Evolutionary conservation across 1,140 invertebrate genomes (phyloP), one percentile per base, ranked within the genome.

Genomic region (Polyergus mexicanus): DNA sequence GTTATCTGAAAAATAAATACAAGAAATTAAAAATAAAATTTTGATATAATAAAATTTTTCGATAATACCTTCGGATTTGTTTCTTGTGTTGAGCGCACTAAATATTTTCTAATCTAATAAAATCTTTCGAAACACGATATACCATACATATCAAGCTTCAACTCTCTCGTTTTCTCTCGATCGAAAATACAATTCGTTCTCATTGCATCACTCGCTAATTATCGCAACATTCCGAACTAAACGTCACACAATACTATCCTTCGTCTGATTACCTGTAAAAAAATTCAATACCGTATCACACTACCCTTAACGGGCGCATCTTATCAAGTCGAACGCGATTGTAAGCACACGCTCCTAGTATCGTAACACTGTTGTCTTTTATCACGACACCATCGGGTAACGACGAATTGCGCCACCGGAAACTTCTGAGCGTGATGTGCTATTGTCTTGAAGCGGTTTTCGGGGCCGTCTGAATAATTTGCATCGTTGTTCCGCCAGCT

Each of bases 391-490:
- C 19, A n/a, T 81, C 54, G 8, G 56, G 68, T 28, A 54, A 60
- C 51, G 66, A 72, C 38, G 66, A 81, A 38, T 44, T 66, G 35
- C 35, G 51, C 72, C 32, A 83, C 38, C 35, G 60, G 32, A 71
- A 58, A 22, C 74, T 66, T 62, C 35, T 66, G 38, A 72, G 25
- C 38, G n/a, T 62, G n/a, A 51, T 75, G 81, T 86, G 28, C 41
- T 28, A 19, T 54, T 58, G 60, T 86, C 32, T 69, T 51, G 63
- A 85, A 35, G 63, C 10, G n/a, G 62, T 68, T 71, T 19, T 65
- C 71, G 22, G 28, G 69, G 56, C 83, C 58, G 75, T 86, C 65
- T 85, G 87, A 88, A 68, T 86, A 89, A 89, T 89, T 85, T 72
- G 54, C 54, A 89, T 89, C 76, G 84, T 86, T 85, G 83, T 56